These are phyloP conservation scores for Coregonus sp. DNA, from an alignment of 2,797 vertebrate species.

Conservation along the genomic window DNA sequence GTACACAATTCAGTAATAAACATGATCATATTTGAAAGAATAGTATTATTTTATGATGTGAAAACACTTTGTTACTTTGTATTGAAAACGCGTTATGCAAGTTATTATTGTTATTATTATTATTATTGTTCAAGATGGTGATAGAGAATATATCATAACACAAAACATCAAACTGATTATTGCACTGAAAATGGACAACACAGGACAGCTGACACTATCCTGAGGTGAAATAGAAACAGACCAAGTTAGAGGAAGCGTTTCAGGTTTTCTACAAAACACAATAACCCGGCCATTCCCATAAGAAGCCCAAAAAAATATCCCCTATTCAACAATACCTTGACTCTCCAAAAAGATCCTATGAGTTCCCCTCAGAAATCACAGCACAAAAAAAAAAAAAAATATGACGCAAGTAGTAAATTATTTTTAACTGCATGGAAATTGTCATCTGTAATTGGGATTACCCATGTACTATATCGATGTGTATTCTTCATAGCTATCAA, in stretches of 20 bases:
- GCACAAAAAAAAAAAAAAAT: not conserved
- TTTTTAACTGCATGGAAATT: not conserved
- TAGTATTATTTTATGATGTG: constrained; percentile 32
- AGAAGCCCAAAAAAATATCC: not conserved
- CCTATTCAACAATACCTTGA: not conserved
- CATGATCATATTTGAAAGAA: constrained; percentile 59
- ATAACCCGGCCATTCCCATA: not conserved
- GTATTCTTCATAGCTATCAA: too few relatives aligned
- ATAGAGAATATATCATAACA: constrained; percentile 44
- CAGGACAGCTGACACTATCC: constrained; percentile 21
- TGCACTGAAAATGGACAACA: constrained; percentile 58
- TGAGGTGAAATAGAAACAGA: not conserved
- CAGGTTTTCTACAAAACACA: not conserved
- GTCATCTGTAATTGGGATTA: not conserved
- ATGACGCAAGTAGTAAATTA: not conserved
- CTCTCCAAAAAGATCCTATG: not conserved
- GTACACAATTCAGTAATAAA: constrained; percentile 55
- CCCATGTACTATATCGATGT: not conserved
- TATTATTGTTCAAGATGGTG: constrained; percentile 29
- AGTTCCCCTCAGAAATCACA: not conserved
- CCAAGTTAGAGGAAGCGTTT: not conserved
- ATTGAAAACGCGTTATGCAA: too few relatives aligned
- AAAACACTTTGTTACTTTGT: too few relatives aligned
- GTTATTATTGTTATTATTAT: too few relatives aligned
- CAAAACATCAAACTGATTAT: constrained; percentile 61